Conservation (phyloP, 2,113 vertebrate species). For the Rhynchomys soricoides region DNA sequence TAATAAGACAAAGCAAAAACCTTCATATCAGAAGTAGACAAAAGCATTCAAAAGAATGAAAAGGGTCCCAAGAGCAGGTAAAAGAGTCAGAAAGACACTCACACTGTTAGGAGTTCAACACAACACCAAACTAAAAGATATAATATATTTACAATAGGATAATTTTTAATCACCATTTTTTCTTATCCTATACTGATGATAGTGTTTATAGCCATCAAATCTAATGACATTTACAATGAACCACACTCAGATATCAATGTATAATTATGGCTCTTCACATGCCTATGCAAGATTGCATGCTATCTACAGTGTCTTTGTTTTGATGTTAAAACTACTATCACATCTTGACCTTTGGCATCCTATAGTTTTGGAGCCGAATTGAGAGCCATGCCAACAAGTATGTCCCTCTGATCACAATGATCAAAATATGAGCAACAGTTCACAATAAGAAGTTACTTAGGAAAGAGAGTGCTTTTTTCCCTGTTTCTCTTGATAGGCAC, state of each 20-base stretch:
- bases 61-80: neutral
- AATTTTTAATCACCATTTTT: neutral
- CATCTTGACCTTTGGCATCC: neutral
- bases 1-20: neutral
- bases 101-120: neutral
- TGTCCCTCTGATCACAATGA: neutral
- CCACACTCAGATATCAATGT: neutral
- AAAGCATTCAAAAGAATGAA: neutral
- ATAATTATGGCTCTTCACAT: neutral
- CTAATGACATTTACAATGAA: neutral
- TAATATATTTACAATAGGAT: neutral
- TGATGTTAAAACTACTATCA: neutral
- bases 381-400: neutral
- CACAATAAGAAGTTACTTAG: neutral
- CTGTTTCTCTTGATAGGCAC: neutral
- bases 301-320: neutral
- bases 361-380: neutral
- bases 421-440: neutral
- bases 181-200: neutral
- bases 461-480: neutral
- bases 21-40: neutral
- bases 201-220: neutral
- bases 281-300: neutral
- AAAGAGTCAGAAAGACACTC: neutral
- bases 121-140: neutral